A percentile compares a stretch with the other conserved stretches of the same genome.
These are phyloP conservation scores for Cynodonichthys magdalenae DNA, from an alignment of 2,797 vertebrate species.

Conservation along the genomic window DNA sequence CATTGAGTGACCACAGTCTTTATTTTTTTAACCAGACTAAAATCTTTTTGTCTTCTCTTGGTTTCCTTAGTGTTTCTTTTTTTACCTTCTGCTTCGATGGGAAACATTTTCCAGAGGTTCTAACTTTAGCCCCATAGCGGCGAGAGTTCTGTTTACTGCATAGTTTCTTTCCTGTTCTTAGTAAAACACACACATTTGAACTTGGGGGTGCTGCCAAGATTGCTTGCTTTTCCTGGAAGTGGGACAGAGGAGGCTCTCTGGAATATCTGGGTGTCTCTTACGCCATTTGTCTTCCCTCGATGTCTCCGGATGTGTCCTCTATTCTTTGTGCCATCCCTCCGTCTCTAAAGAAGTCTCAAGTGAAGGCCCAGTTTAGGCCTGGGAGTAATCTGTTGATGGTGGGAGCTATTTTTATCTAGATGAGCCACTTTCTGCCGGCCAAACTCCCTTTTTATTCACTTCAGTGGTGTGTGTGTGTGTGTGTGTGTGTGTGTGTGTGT, in stretches of 20 bases:
- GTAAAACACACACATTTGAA: slow-evolving; percentile 52
- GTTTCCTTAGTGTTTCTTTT: slow-evolving; percentile 1
- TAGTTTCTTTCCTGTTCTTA: slow-evolving; percentile 44
- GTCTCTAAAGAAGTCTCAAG: slow-evolving; percentile 52
- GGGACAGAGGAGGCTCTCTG: slow-evolving; percentile 9
- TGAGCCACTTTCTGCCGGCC: slow-evolving; percentile 59
- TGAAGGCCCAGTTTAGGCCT: slow-evolving; percentile 44
- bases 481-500: slow-evolving; percentile 19
- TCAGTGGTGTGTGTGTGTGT: slow-evolving; percentile 22
- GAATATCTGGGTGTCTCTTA: slow-evolving; percentile 1
- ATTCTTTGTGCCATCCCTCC: slow-evolving; percentile 17
- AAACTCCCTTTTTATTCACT: slow-evolving; percentile 51
- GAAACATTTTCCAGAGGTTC: slow-evolving; percentile 48
- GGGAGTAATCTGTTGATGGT: slow-evolving; percentile 45
- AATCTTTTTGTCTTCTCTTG: background rate
- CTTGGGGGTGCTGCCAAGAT: slow-evolving; percentile 39
- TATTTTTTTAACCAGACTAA: background rate
- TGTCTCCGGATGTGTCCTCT: slow-evolving; percentile 2
- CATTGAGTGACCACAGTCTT: background rate
- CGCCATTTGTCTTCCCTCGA: slow-evolving; percentile 1
- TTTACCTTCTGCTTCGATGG: slow-evolving; percentile 35
- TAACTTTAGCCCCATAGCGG: slow-evolving; percentile 40
- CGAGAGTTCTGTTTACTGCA: slow-evolving; percentile 47
- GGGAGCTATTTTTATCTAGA: slow-evolving; percentile 63
- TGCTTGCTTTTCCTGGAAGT: slow-evolving; percentile 31